Evolutionary conservation across 2,113 vertebrate species (phyloP), one percentile per base, ranked within the genome.

Genomic region (Ophthalmolycus amberensis): DNA sequence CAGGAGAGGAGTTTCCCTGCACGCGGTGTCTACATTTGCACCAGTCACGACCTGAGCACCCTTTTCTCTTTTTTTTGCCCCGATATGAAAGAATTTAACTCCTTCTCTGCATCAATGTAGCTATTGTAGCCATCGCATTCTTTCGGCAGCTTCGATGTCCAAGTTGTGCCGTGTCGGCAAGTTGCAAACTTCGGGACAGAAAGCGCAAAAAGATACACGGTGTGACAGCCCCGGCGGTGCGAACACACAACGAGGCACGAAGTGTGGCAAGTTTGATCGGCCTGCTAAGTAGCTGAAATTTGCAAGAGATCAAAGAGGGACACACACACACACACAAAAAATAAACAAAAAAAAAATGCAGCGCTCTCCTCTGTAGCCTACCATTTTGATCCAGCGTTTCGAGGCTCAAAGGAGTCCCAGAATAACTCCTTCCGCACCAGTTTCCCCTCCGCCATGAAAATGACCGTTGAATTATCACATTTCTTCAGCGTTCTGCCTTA

Each of bases 301-400:
- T 71, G 85, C 77, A 85, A 90, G 84, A 90, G 90, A 94, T 89
- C 76, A 92, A 93, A 89, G 88, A 87, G 89, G 82, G 78, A 88
- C 81, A 90, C 48, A 50, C 46, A 50, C 46, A 20, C 48, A 20
- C 16, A 48, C 44, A 10, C 44, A 59, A 37, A 42, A 90, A 71
- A 92, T 79, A 82, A 83, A 90, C 70, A 75, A 77, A 88, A 34
- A 34, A 78, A 77, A 88, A 82, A 79, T 75, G 85, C 88, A 85
- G 80, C 80, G 85, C 89, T 85, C 88, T 86, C 83, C 92, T 94
- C 92, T 90, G 95, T 92, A 91, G 91, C 93, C 85, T 89, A 96
- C 96, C 96, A 96, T 97, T 95, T 96, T 96, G 95, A 95, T 95
- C 94, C 94, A 80, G 93, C 93, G 92, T 90, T 93, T 91, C 90